Conservation (phyloP, 2,888 invertebrate genomes). For the Perdita meconis region DNA sequence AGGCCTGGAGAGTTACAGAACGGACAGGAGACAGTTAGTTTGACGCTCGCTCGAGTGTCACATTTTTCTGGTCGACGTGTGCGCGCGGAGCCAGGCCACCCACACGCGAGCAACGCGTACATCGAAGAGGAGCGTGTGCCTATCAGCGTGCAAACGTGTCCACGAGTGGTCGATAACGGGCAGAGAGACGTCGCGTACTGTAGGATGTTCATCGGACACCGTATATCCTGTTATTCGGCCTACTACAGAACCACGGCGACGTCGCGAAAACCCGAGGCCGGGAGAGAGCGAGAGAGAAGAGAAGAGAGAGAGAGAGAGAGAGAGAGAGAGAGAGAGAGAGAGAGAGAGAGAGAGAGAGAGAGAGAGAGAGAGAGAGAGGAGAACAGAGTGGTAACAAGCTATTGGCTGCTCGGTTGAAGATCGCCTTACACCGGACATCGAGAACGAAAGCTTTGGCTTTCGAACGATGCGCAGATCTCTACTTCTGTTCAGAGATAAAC, state of each 20-base stretch:
- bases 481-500: slow-evolving; percentile 22
- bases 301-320: slow-evolving; percentile 37
- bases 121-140: slow-evolving; percentile 59
- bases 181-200: slow-evolving; percentile 61
- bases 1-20: no score
- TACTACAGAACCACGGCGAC: slow-evolving; percentile 73
- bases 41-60: slow-evolving; percentile 17
- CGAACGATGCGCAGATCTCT: no score
- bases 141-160: slow-evolving; percentile 68
- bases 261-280: slow-evolving; percentile 26
- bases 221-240: slow-evolving; percentile 84
- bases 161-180: slow-evolving; percentile 81
- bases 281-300: slow-evolving; percentile 3
- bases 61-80: slow-evolving; percentile 25
- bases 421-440: slow-evolving; percentile 44
- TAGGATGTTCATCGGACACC: slow-evolving; percentile 84
- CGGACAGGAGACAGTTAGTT: no score
- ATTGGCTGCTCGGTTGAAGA: background rate
- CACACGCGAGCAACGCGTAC: slow-evolving; percentile 25
- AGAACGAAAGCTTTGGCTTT: slow-evolving; percentile 29
- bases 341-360: slow-evolving; percentile 64
- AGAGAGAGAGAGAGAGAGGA: slow-evolving; percentile 54
- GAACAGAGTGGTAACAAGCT: slow-evolving; percentile 58
- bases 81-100: slow-evolving; percentile 39
- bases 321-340: slow-evolving; percentile 60